A percentile compares a stretch with the other conserved stretches of the same genome.
Evolutionary conservation across 2,113 vertebrate genomes (phyloP).

Genomic region (Lamprologus callipterus): DNA sequence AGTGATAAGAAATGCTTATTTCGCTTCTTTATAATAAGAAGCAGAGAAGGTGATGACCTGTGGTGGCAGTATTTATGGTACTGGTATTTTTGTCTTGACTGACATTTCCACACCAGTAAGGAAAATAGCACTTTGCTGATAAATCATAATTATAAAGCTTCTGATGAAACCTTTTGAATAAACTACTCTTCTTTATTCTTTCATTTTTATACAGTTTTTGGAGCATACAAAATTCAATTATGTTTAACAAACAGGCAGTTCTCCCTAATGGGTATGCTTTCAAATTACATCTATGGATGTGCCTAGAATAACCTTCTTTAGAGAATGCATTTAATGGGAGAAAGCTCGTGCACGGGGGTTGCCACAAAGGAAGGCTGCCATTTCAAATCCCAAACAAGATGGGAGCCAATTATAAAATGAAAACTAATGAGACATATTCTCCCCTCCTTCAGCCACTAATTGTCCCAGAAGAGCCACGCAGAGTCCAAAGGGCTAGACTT

Average conservation of each 20-base stretch:
- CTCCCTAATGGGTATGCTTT: background rate
- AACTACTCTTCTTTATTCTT: background rate
- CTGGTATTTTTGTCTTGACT: background rate
- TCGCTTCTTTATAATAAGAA: background rate
- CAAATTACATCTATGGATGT: background rate
- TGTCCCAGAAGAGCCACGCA: background rate
- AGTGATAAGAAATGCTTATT: background rate
- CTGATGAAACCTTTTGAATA: background rate
- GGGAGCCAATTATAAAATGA: constrained; percentile 31
- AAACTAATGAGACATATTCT: constrained; percentile 19
- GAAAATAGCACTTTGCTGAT: background rate
- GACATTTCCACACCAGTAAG: background rate
- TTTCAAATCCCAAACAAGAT: constrained; percentile 23
- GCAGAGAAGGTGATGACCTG: background rate
- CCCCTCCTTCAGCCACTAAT: constrained; percentile 2
- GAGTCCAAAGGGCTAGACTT: background rate
- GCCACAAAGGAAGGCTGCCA: background rate
- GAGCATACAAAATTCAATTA: background rate
- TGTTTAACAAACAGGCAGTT: background rate
- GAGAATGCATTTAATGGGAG: background rate
- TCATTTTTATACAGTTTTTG: background rate
- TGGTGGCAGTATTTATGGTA: background rate
- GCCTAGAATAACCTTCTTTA: background rate
- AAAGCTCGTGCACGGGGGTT: background rate
- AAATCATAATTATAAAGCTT: background rate